phyloP scores from a whole-genome alignment of 2,888 invertebrate genomes.

The Taphrorychus bicolor region DNA sequence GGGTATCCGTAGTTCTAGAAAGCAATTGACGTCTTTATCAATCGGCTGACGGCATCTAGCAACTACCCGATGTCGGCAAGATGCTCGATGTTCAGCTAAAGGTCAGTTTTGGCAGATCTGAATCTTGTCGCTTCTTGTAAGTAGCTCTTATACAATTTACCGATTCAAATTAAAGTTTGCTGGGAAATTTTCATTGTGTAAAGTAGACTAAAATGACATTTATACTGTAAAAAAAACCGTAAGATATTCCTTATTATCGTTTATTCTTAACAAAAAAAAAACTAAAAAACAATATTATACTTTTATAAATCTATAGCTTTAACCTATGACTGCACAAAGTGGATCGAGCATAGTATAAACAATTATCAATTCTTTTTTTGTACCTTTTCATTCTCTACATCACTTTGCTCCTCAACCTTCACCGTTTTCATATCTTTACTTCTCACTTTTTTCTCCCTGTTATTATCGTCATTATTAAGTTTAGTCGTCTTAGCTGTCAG shows the following conservation, averaged over 20 bases:
- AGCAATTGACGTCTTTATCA: too few relatives aligned
- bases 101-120: too few relatives aligned
- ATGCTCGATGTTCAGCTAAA: too few relatives aligned
- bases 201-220: neutral
- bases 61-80: too few relatives aligned
- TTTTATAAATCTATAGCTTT: neutral
- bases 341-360: neutral
- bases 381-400: conserved; percentile 52
- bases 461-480: conserved; percentile 36
- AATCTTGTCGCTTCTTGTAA: too few relatives aligned
- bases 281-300: neutral
- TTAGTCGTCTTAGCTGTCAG: conserved; percentile 23
- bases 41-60: too few relatives aligned
- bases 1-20: too few relatives aligned
- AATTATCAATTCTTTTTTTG: conserved; percentile 54
- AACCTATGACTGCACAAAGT: neutral
- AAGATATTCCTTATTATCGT: neutral
- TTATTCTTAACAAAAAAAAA: neutral
- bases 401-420: conserved; percentile 44
- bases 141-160: too few relatives aligned
- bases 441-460: conserved; percentile 26
- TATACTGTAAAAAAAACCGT: neutral
- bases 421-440: conserved; percentile 44
- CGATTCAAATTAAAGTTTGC: too few relatives aligned
- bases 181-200: too few relatives aligned